Conservation (phyloP, 2,113 vertebrate species). For the Cnemophilus loriae region DNA sequence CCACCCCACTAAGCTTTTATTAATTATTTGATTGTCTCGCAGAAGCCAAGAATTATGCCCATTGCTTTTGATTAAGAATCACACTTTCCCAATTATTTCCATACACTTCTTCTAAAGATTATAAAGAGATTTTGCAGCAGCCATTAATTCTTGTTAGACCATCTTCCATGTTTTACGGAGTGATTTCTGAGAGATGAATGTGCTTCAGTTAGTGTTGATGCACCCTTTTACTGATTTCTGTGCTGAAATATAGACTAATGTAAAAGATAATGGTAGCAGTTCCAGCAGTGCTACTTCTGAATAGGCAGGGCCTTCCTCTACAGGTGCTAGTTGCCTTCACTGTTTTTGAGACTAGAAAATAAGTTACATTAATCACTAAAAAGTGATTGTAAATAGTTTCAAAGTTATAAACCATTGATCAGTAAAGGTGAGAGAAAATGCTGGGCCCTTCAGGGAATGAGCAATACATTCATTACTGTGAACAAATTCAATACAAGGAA, state of each 20-base stretch:
- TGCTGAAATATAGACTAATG: neutral
- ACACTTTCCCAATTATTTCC: neutral
- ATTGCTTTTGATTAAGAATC: neutral
- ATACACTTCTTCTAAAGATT: neutral
- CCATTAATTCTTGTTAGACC: neutral
- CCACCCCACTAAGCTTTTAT: neutral
- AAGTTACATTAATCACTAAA: slow-evolving; percentile 5
- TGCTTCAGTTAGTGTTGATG: neutral
- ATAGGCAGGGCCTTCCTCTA: neutral
- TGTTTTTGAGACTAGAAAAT: neutral
- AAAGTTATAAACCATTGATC: slow-evolving; percentile 44
- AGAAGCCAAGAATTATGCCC: neutral
- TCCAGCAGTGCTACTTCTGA: neutral
- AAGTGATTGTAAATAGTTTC: slow-evolving; percentile 3
- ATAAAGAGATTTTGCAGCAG: neutral
- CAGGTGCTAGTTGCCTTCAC: neutral
- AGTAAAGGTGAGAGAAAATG: slow-evolving; percentile 9
- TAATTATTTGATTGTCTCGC: neutral
- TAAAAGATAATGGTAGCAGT: neutral
- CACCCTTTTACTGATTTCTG: neutral
- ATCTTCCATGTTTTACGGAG: neutral
- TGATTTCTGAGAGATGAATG: neutral
- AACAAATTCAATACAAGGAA: slow-evolving; percentile 17
- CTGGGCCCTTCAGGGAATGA: neutral
- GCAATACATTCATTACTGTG: slow-evolving; percentile 21